Percentiles rank a stretch among this genome's conserved stretches.
phyloP scores from a whole-genome alignment of 2,888 invertebrate genomes.

The Thera britannica region DNA sequence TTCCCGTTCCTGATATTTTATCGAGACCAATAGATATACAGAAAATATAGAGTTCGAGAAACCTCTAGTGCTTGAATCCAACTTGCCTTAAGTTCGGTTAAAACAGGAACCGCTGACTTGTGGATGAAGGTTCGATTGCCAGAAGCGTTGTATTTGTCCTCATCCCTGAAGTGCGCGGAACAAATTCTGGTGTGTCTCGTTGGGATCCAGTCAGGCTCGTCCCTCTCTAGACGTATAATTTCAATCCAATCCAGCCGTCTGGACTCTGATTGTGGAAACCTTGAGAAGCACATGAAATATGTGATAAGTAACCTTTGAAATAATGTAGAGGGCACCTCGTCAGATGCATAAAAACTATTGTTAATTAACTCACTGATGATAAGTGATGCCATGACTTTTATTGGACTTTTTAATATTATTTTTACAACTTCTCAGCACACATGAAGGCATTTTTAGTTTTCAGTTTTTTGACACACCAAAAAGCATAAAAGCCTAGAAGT shows the following conservation, averaged over 20 bases:
- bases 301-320: no score
- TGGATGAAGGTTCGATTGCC: constrained; percentile 30
- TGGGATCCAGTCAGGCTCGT: constrained; percentile 34
- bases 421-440: constrained; percentile 41
- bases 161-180: constrained; percentile 37
- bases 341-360: not conserved
- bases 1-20: no score
- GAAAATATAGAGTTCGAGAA: not conserved
- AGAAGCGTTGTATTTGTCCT: constrained; percentile 37
- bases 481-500: not conserved
- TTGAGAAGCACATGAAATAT: constrained; percentile 17
- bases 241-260: constrained; percentile 35
- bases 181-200: constrained; percentile 41
- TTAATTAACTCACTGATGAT: constrained; percentile 37
- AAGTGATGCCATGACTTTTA: constrained; percentile 38
- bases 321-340: no score
- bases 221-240: constrained; percentile 32
- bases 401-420: constrained; percentile 40
- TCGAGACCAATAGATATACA: not conserved
- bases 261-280: constrained; percentile 32
- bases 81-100: constrained; percentile 26
- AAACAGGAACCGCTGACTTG: constrained; percentile 35
- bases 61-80: not conserved
- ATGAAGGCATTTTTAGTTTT: constrained; percentile 37
- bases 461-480: constrained; percentile 23